A percentile compares a stretch with the other conserved stretches of the same genome.
phyloP scores from a whole-genome alignment of 2,113 vertebrate genomes.

The Sarotherodon lohbergeri region DNA sequence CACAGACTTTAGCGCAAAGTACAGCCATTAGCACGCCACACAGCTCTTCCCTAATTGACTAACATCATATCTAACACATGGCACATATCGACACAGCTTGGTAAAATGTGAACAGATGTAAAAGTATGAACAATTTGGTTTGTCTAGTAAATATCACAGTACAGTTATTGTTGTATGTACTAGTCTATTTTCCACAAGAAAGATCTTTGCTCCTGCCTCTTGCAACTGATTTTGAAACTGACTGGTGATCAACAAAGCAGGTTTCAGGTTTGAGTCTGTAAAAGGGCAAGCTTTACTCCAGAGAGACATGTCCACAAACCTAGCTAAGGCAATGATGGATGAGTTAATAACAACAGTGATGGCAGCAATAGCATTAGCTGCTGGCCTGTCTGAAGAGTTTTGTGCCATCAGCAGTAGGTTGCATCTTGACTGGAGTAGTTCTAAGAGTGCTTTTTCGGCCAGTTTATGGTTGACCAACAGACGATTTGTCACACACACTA shows the following conservation, averaged over 20 bases:
- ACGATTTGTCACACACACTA: not conserved
- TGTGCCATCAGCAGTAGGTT: not conserved
- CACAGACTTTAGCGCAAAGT: not conserved
- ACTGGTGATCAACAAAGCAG: not conserved
- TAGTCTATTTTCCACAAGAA: not conserved
- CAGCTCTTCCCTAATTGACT: not conserved
- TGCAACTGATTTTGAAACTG: not conserved
- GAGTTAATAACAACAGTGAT: slow-evolving; percentile 12
- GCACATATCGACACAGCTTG: not conserved
- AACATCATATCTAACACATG: not conserved
- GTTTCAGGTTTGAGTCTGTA: not conserved
- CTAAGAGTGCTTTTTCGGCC: not conserved
- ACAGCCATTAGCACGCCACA: not conserved
- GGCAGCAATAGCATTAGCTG: not conserved
- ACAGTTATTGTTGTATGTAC: no score
- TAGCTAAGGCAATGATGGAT: slow-evolving; percentile 6
- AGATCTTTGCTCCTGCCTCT: not conserved
- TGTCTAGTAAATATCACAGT: not conserved
- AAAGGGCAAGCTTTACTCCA: not conserved
- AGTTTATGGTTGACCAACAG: not conserved
- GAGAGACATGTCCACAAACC: not conserved
- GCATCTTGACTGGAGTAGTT: not conserved
- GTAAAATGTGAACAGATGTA: not conserved
- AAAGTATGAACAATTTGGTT: not conserved
- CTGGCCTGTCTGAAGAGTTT: not conserved